These are phyloP conservation scores for Microctonus hyperodae DNA, from an alignment of 2,888 invertebrate species.

Conservation along the genomic window DNA sequence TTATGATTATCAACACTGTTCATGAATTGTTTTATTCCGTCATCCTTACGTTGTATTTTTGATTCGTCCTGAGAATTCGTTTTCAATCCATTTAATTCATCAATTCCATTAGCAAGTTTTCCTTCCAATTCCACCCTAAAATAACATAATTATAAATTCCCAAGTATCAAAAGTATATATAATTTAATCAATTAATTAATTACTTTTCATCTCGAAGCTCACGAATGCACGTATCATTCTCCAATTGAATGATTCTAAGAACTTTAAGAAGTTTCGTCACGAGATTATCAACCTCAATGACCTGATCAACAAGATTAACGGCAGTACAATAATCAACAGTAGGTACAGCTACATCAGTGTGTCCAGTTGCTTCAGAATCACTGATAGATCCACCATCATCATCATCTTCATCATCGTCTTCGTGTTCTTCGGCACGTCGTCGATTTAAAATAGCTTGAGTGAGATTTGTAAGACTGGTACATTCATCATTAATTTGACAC, in stretches of 20 bases:
- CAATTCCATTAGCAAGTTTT: conserved; percentile 50
- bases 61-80: conserved; percentile 44
- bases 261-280: conserved; percentile 78
- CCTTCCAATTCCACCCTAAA: conserved; percentile 55
- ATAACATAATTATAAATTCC: conserved; percentile 18
- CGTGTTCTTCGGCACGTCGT: conserved; percentile 63
- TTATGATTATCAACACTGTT: conserved; percentile 37
- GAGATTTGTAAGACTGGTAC: conserved; percentile 73
- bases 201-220: conserved; percentile 73
- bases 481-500: conserved; percentile 66
- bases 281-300: conserved; percentile 77
- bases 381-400: conserved; percentile 57
- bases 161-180: background rate
- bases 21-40: background rate
- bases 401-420: conserved; percentile 60
- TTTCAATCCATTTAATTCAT: conserved; percentile 49
- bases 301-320: conserved; percentile 74
- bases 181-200: conserved; percentile 35
- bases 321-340: conserved; percentile 67
- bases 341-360: conserved; percentile 55
- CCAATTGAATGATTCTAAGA: conserved; percentile 75
- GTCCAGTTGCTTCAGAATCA: conserved; percentile 64
- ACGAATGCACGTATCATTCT: conserved; percentile 73
- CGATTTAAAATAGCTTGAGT: conserved; percentile 79
- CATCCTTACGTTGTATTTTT: conserved; percentile 32